Conservation (phyloP, 2,888 invertebrate species). For the Baronia brevicornis region DNA sequence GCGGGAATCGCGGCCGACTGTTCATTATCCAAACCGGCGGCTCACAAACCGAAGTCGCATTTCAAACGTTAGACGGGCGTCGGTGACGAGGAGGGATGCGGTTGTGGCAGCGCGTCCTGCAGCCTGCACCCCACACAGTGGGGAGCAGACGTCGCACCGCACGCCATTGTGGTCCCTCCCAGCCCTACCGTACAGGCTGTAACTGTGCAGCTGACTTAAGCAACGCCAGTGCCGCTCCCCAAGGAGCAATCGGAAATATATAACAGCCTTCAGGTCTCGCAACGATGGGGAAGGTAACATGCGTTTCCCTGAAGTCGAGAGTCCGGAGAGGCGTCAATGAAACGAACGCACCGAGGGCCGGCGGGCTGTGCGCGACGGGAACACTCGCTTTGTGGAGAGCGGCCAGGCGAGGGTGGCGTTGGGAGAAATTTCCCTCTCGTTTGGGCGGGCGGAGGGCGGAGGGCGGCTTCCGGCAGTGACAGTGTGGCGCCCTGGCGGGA, state of each 20-base stretch:
- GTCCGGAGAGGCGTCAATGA: slow-evolving; percentile 59
- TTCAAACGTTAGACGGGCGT: too few relatives aligned
- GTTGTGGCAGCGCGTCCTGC: too few relatives aligned
- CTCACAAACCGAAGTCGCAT: too few relatives aligned
- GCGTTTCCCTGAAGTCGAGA: slow-evolving; percentile 30
- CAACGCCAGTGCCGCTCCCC: slow-evolving; percentile 10
- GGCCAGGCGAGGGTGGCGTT: slow-evolving; percentile 27
- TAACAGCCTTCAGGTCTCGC: slow-evolving; percentile 17
- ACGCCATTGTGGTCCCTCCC: not conserved
- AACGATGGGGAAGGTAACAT: slow-evolving; percentile 31
- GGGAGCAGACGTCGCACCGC: too few relatives aligned
- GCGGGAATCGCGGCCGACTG: too few relatives aligned
- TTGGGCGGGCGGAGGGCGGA: slow-evolving; percentile 44
- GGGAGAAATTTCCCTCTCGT: slow-evolving; percentile 67
- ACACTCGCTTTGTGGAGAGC: slow-evolving; percentile 18
- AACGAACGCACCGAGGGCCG: slow-evolving; percentile 51
- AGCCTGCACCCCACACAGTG: too few relatives aligned
- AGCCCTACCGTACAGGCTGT: slow-evolving; percentile 4
- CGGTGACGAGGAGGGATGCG: too few relatives aligned
- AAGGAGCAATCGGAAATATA: slow-evolving; percentile 24
- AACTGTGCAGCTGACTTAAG: slow-evolving; percentile 3
- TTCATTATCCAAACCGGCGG: too few relatives aligned
- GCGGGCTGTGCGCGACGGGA: slow-evolving; percentile 32
- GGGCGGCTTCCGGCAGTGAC: slow-evolving; percentile 36
- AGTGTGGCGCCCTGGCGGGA: slow-evolving; percentile 33